These are phyloP conservation scores for Drosophila crucigera DNA, from an alignment of 2,888 invertebrate genomes.

Conservation along the genomic window DNA sequence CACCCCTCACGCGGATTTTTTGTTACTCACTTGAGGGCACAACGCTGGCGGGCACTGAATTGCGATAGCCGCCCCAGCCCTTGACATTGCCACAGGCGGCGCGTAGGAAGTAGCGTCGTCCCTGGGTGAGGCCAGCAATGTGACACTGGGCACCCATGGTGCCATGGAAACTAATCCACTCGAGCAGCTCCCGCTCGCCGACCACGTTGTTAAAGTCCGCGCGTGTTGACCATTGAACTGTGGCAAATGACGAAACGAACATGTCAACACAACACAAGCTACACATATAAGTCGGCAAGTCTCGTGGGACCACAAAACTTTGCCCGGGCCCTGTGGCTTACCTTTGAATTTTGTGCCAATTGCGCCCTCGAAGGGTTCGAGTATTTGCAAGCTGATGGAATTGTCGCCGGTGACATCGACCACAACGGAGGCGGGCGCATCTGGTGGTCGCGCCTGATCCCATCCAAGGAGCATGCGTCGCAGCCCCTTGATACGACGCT, in stretches of 20 bases:
- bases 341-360: conserved; percentile 97
- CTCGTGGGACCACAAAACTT: conserved; percentile 13
- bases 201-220: conserved; percentile 93
- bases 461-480: conserved; percentile 92
- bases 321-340: conserved; percentile 82
- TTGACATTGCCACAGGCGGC: conserved; percentile 97
- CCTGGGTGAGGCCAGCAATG: conserved; percentile 92
- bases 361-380: conserved; percentile 91
- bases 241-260: conserved; percentile 35
- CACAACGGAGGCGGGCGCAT: conserved; percentile 92
- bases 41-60: conserved; percentile 93
- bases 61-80: conserved; percentile 93
- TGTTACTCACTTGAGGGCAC: conserved; percentile 93
- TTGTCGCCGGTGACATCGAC: conserved; percentile 89
- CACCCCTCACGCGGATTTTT: no score
- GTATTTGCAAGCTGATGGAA: conserved; percentile 88
- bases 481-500: conserved; percentile 87
- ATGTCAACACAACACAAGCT: conserved; percentile 9
- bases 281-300: conserved; percentile 6
- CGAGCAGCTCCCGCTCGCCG: conserved; percentile 91
- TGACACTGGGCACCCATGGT: conserved; percentile 86
- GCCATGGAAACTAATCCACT: conserved; percentile 86
- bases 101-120: conserved; percentile 94
- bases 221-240: conserved; percentile 97
- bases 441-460: conserved; percentile 94